Evolutionary conservation across 2,888 invertebrate genomes (phyloP), one percentile per base, ranked within the genome.

Genomic region (Alloplasta piceator): DNA sequence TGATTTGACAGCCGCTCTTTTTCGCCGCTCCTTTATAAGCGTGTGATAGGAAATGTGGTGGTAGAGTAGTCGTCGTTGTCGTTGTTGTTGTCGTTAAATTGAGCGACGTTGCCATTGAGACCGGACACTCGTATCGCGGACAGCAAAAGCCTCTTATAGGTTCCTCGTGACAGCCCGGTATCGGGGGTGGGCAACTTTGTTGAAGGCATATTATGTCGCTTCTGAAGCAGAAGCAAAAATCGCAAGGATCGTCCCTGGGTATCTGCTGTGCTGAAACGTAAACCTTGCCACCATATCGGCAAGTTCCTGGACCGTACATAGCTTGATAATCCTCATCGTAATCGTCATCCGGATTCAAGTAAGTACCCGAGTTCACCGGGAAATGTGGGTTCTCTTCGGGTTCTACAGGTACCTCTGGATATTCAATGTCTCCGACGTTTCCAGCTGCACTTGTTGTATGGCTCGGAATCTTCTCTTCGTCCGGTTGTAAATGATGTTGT

Each of bases 201-300:
- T 98, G 98, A 84, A 98, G 93, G 88, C 98, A 98, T 89, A 98
- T 98, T 87, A 98, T 98, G 90, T 98, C 98, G 91, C 98, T 97
- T 92, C 98, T 95, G 94, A 98, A 98, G 94, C 98, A 98, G 95
- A 98, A 98, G 93, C 98, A 98, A 94, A 98, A 98, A 91, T 98
- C 98, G 92, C 98, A 98, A 36, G 98, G 98, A 93, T 98, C 98
- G 87, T 98, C 97, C 86, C 98, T 94, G 52, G 98, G 98, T 89
- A 98, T 98, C 93, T 98, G 98, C 93, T 98, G 98, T 0, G 98
- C 98, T 1, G 98, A 98, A 55, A 98, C 97, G 92, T 97, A 98
- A 63, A 98, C 96, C 93, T 97, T 97, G 87, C 98, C 98, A 77
- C 97, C 97, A 88, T 98, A 98, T 87, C 98, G 94, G 89, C 98